Evolutionary conservation across 2,888 invertebrate genomes (phyloP).

Genomic region (Standfussiana lucernea): DNA sequence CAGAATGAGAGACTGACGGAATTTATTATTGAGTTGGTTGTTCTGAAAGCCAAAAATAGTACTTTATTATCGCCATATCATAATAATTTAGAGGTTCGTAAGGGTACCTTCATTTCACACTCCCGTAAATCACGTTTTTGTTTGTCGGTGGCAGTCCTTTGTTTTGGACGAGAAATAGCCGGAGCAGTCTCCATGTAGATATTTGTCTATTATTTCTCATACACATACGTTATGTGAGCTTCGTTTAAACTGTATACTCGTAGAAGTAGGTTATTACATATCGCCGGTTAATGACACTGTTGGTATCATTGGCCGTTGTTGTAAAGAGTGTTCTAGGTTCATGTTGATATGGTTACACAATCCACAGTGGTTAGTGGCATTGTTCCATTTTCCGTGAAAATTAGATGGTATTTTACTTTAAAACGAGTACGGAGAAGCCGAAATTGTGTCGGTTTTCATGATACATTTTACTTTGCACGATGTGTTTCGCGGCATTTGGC

Average conservation of each 20-base stretch:
- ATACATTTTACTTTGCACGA: slow-evolving; percentile 36
- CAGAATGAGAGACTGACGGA: slow-evolving; percentile 28
- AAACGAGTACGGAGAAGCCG: slow-evolving; percentile 36
- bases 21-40: slow-evolving; percentile 54
- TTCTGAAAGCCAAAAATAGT: slow-evolving; percentile 61
- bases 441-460: slow-evolving; percentile 39
- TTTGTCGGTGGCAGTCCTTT: slow-evolving; percentile 82
- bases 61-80: slow-evolving; percentile 71
- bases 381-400: slow-evolving; percentile 56
- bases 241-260: slow-evolving; percentile 61
- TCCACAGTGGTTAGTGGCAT: slow-evolving; percentile 43
- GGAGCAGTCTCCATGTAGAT: slow-evolving; percentile 67
- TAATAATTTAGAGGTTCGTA: slow-evolving; percentile 76
- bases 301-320: slow-evolving; percentile 36
- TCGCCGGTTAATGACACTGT: slow-evolving; percentile 52
- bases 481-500: slow-evolving; percentile 31
- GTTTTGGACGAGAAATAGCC: slow-evolving; percentile 76
- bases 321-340: slow-evolving; percentile 45
- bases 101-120: slow-evolving; percentile 80
- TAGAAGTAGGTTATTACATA: slow-evolving; percentile 45
- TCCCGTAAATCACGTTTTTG: slow-evolving; percentile 84
- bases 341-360: slow-evolving; percentile 56
- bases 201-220: slow-evolving; percentile 64
- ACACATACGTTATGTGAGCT: slow-evolving; percentile 55
- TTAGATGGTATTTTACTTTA: slow-evolving; percentile 51